Conservation (phyloP, 2,113 vertebrate species). For the Eretmochelys imbricata region DNA sequence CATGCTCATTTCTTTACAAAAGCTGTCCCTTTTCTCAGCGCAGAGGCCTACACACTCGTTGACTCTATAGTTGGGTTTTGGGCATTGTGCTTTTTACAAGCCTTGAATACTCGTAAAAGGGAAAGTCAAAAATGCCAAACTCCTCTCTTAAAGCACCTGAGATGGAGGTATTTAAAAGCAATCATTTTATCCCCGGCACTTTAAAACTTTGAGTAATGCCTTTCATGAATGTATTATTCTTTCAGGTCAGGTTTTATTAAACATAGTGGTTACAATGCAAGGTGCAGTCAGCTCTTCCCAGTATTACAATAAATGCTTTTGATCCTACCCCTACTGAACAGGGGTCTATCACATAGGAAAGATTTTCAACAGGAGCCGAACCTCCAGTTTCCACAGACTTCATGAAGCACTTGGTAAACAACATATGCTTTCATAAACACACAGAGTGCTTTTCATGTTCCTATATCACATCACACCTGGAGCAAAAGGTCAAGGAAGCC, state of each 20-base stretch:
- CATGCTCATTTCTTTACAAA: neutral
- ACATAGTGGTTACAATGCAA: neutral
- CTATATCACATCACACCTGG: neutral
- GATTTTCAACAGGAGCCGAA: neutral
- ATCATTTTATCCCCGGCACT: neutral
- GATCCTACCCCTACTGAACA: neutral
- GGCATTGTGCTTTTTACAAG: neutral
- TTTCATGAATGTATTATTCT: neutral
- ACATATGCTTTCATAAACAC: neutral
- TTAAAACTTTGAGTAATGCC: neutral
- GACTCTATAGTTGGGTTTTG: neutral
- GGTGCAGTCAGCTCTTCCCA: neutral
- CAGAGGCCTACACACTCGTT: fast-evolving
- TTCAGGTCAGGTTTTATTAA: neutral
- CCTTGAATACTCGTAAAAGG: neutral
- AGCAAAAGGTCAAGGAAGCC: neutral
- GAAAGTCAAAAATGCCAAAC: fast-evolving
- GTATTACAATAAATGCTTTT: fast-evolving
- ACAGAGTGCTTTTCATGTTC: neutral
- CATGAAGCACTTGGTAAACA: neutral
- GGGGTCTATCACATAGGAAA: neutral
- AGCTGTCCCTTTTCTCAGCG: neutral
- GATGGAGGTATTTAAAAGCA: neutral
- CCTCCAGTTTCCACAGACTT: neutral
- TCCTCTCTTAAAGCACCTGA: neutral